Evolutionary conservation across 2,888 invertebrate genomes (phyloP), one percentile per base, ranked within the genome.

Genomic region (Callyntrura sp.): DNA sequence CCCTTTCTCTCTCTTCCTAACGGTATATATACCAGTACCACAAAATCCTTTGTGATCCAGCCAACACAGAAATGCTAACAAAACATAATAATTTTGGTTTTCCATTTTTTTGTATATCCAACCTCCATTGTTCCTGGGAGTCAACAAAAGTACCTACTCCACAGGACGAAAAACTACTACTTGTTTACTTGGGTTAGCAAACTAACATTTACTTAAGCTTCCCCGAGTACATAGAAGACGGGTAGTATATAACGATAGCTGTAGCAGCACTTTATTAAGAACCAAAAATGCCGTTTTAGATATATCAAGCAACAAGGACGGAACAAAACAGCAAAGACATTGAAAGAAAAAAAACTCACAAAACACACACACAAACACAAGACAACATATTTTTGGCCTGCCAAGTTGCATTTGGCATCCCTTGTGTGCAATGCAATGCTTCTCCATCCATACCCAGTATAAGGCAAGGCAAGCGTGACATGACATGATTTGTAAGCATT

Each of bases 61-160:
- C 35, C 60, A 60, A 85, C 85, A 85, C 73, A 73, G 70, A 45
- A n/a, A n/a, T n/a, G n/a, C n/a, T n/a, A n/a, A n/a, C n/a, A n/a
- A n/a, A 85, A 85, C 76, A 62, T 48, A 23, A 76, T 85, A 43
- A 73, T 20, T 73, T 85, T 73, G 17, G 35, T 28, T 70, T 68
- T 55, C 25, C 55, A 78, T 55, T 78, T 14, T 65, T 81, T 62
- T 62, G n/a, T n/a, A n/a, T n/a, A n/a, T n/a, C 45, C 62, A 17
- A 43, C 6, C 60, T 20, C 17, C 28, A 23, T n/a, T 48, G 55
- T 28, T 78, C 55, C 28, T 23, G 8, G 23, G 43, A 43, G 68
- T 70, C 43, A 73, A 73, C n/a, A 73, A 1, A 73, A 45, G 45
- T 65, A 65, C 25, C 12, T 73, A 6, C n/a, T 28, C 35, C 73